Evolutionary conservation across 23 tunicate species (phyloP).

Genomic region (Trididemnum miniatum): DNA sequence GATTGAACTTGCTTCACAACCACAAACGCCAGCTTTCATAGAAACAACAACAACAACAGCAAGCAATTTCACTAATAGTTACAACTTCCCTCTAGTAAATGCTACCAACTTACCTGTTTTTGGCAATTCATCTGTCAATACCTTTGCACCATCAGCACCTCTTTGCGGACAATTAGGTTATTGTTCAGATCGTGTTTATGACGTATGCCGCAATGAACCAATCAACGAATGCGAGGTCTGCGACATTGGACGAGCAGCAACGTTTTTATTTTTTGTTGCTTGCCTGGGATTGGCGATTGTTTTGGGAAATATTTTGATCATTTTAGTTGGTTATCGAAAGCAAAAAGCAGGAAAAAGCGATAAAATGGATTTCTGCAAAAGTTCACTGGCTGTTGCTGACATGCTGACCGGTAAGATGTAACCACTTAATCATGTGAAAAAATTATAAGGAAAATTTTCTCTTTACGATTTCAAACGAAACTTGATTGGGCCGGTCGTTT

Average conservation of each 20-base stretch:
- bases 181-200: background rate
- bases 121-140: too few species aligned
- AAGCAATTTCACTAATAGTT: too few species aligned
- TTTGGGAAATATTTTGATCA: slow-evolving; percentile 25
- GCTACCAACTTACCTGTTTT: too few species aligned
- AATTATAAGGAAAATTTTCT: too few species aligned
- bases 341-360: slow-evolving; percentile 6
- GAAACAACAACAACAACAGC: too few species aligned
- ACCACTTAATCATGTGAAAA: too few species aligned
- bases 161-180: slow-evolving; percentile 13
- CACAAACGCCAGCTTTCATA: too few species aligned
- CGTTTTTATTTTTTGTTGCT: slow-evolving; percentile 22
- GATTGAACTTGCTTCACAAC: too few species aligned
- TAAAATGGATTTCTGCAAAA: slow-evolving; percentile 44
- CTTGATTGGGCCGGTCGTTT: too few species aligned
- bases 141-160: too few species aligned
- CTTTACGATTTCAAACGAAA: too few species aligned
- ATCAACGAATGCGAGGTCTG: slow-evolving; percentile 27
- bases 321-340: slow-evolving; percentile 15
- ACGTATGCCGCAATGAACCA: slow-evolving; percentile 6
- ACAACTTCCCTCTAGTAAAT: too few species aligned
- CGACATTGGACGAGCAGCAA: slow-evolving; percentile 8
- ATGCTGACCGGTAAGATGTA: slow-evolving; percentile 31
- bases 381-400: slow-evolving; percentile 48
- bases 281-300: slow-evolving; percentile 39